phyloP scores from a whole-genome alignment of 2,888 invertebrate species.

The Sarcophaga variegata region DNA sequence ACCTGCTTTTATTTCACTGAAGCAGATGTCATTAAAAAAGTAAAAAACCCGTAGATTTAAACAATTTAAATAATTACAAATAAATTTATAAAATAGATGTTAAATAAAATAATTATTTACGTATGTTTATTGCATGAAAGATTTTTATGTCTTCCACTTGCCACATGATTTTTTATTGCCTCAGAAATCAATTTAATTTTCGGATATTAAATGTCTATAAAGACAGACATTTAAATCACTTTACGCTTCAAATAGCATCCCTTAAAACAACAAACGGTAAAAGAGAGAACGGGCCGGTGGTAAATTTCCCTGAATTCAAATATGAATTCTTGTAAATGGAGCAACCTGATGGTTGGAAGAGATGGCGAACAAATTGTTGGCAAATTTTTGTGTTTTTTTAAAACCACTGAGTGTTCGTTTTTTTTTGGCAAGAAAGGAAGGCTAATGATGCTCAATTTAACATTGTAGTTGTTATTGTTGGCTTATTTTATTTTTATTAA shows the following conservation, averaged over 20 bases:
- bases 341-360: background rate
- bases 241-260: slow-evolving; percentile 39
- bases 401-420: slow-evolving; percentile 6
- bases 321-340: background rate
- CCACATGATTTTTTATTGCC: slow-evolving; percentile 35
- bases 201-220: slow-evolving; percentile 46
- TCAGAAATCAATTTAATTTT: slow-evolving; percentile 58
- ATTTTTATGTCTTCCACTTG: slow-evolving; percentile 6
- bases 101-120: too few relatives aligned
- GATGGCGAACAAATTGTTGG: slow-evolving; percentile 49
- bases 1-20: too few relatives aligned
- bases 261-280: slow-evolving; percentile 15
- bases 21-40: too few relatives aligned
- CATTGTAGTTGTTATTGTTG: slow-evolving; percentile 6
- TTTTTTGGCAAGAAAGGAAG: background rate
- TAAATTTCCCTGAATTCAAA: background rate
- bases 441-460: slow-evolving; percentile 68
- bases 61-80: slow-evolving; percentile 50
- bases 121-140: slow-evolving; percentile 29
- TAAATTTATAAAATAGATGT: slow-evolving; percentile 50
- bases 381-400: slow-evolving; percentile 38
- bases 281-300: background rate
- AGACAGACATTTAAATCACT: slow-evolving; percentile 68
- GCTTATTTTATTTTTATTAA: background rate
- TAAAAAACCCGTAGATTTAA: background rate